Percentiles rank a stretch among this genome's conserved stretches.
These are phyloP conservation scores for Peromyscus aztecus DNA, from an alignment of 2,797 vertebrate species.

Conservation along the genomic window DNA sequence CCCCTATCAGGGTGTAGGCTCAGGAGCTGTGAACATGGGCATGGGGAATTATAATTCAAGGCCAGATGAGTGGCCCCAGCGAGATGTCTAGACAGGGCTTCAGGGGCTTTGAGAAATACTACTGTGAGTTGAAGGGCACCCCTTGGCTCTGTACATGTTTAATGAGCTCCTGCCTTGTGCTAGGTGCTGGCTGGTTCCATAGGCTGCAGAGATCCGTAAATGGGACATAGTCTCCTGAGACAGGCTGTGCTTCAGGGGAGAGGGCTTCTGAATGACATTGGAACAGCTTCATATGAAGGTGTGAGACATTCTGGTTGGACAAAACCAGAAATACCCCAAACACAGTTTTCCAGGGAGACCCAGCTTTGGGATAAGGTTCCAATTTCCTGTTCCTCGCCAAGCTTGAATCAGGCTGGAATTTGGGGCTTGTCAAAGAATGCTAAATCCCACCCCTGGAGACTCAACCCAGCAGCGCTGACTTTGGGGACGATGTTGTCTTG, in stretches of 20 bases:
- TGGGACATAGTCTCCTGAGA: constrained; percentile 20
- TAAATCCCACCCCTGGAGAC: background rate
- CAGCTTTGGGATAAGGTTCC: background rate
- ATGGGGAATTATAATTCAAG: background rate
- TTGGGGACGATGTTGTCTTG: background rate
- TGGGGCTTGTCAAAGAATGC: background rate
- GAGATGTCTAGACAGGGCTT: constrained; percentile 16
- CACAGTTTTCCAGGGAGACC: background rate
- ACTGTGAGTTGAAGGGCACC: background rate
- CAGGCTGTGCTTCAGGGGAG: background rate
- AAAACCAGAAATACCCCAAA: background rate
- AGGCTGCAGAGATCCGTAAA: background rate
- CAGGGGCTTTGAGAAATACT: background rate
- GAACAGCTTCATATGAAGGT: background rate
- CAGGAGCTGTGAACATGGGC: background rate
- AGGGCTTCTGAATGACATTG: background rate
- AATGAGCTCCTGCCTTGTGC: background rate
- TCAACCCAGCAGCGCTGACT: background rate
- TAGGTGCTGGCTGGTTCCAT: background rate
- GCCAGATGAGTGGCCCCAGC: background rate
- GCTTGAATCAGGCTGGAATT: background rate
- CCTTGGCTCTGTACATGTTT: background rate
- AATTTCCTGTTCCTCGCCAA: background rate
- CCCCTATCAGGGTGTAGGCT: background rate
- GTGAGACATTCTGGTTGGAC: background rate